Evolutionary conservation across 1,140 invertebrate genomes (phyloP).

Genomic region (Drosophila malerkotliana): DNA sequence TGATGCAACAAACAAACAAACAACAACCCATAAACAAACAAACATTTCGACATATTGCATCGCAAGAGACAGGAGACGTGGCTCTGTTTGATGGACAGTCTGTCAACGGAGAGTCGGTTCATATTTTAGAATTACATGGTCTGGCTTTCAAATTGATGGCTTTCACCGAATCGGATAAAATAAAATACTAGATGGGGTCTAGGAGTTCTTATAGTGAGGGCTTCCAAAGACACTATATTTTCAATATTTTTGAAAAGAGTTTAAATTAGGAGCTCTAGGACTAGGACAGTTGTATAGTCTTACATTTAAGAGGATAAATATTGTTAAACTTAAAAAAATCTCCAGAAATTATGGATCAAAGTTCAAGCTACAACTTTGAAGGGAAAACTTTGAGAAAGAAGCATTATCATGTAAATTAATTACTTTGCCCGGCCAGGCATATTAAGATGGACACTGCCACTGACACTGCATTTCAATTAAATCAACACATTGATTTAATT

Average conservation of each 20-base stretch:
- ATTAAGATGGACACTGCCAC: constrained; percentile 41
- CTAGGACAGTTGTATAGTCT: too few relatives aligned
- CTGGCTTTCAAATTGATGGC: constrained; percentile 19
- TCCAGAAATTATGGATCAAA: not conserved
- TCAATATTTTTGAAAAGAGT: too few relatives aligned
- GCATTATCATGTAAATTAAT: constrained; percentile 52
- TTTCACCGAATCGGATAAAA: constrained; percentile 1
- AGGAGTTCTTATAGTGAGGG: not conserved
- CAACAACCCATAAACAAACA: constrained; percentile 22
- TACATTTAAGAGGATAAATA: too few relatives aligned
- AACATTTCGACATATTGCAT: constrained; percentile 50
- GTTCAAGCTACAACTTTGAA: not conserved
- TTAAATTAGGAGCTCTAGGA: too few relatives aligned
- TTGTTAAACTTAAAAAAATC: too few relatives aligned
- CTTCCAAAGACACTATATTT: too few relatives aligned
- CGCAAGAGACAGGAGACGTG: constrained; percentile 14
- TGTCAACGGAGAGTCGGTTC: constrained; percentile 55
- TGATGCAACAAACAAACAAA: constrained; percentile 49
- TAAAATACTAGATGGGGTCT: not conserved
- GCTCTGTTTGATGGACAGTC: constrained; percentile 43
- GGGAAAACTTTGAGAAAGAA: not conserved
- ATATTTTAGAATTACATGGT: constrained; percentile 49
- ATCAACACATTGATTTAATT: constrained; percentile 77
- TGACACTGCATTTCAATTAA: constrained; percentile 64
- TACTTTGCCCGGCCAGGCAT: constrained; percentile 31